These are phyloP conservation scores for Hylomyscus alleni DNA, from an alignment of 2,797 vertebrate species.

Conservation along the genomic window DNA sequence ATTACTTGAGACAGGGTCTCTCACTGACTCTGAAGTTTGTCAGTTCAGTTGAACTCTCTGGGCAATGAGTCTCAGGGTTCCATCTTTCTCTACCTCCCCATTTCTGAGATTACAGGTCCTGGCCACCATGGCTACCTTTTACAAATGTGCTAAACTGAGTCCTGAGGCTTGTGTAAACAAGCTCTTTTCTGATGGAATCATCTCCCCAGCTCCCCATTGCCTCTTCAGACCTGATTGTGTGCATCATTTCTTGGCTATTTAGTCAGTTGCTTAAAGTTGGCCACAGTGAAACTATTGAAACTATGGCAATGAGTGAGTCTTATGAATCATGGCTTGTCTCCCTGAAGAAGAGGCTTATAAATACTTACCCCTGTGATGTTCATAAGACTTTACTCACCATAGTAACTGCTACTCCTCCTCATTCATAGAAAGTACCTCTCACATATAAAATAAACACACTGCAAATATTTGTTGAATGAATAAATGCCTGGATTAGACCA, in stretches of 20 bases:
- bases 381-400: not conserved
- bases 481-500: not conserved
- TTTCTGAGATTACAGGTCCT: not conserved
- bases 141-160: not conserved
- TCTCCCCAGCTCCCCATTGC: not conserved
- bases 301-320: not conserved
- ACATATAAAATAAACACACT: not conserved
- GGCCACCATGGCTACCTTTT: not conserved
- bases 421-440: not conserved
- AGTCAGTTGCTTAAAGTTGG: not conserved
- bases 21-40: not conserved
- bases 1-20: no score
- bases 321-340: not conserved
- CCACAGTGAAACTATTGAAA: not conserved
- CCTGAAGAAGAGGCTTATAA: not conserved
- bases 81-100: not conserved
- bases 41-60: not conserved
- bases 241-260: not conserved
- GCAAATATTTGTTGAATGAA: not conserved
- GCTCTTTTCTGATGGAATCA: not conserved
- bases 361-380: not conserved
- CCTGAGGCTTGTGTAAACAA: not conserved
- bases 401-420: not conserved
- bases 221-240: not conserved
- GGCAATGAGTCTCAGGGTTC: not conserved